Evolutionary conservation across 2,797 vertebrate species (phyloP), one percentile per base, ranked within the genome.

Genomic region (Pitangus sulphuratus): DNA sequence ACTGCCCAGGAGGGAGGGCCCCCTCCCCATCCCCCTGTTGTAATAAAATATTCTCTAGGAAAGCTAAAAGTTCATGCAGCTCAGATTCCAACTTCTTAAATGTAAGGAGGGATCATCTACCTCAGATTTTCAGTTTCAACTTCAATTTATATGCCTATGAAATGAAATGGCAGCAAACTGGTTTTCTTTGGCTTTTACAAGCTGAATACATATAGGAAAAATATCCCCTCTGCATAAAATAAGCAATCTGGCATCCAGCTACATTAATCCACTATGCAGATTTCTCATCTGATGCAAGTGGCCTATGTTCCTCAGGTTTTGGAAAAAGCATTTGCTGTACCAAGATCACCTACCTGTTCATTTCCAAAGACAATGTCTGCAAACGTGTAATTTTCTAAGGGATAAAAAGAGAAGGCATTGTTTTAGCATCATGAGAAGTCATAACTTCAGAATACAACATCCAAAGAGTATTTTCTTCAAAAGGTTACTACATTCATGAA

Each of bases 281-380:
- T 56, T 86, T 51, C 45, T 40, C 3, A 74, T 60, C 28, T 66
- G 35, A 77, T 28, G 3, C 8, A 74, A 89, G 9, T 24, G 14
- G 22, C 9, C 37, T 71, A 26, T 11, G 37, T 78, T 21, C 20
- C 37, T 68, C 50, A 75, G 30, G 18, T 56, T 75, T 53, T 56
- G 6, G 4, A 51, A 66, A 78, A 78, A 60, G 15, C 11, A 48
- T n/a, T 66, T 26, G 8, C 35, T 37, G 47, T 44, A 70, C 17
- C 51, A 92, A 51, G 15, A 48, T n/a, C 3, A 74, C 95, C 54
- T 98, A 99, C 99, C 98, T 98, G 99, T 94, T 99, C 99, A 56
- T 98, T 99, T 97, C 99, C 99, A 93, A 99, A 99, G 95, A 98
- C 98, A 75, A 99, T 98, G 95, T 99, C 99, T 87, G 99, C 98